A percentile compares a stretch with the other conserved stretches of the same genome.
Conservation (phyloP, 2,888 invertebrate species). For the Oxystoma pomonae region DNA sequence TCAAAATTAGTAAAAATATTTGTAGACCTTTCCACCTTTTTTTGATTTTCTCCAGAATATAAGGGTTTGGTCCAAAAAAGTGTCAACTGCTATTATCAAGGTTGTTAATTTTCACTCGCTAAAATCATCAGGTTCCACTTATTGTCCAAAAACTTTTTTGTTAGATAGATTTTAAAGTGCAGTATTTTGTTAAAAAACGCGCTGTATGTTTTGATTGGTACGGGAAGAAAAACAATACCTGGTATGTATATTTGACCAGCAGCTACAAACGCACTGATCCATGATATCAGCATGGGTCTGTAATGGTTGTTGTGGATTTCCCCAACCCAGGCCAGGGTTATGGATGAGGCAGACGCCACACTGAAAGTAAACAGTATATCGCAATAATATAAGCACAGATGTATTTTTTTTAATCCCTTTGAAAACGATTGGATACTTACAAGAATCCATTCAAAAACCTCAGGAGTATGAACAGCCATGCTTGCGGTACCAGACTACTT, state of each 20-base stretch:
- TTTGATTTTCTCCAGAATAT: too few relatives aligned
- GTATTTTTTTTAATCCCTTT: too few relatives aligned
- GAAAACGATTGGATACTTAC: conserved; percentile 43
- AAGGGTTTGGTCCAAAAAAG: too few relatives aligned
- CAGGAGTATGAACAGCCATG: conserved; percentile 51
- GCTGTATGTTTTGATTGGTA: too few relatives aligned
- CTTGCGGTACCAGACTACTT: conserved; percentile 51
- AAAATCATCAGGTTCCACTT: not conserved
- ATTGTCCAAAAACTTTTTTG: not conserved
- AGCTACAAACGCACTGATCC: conserved; percentile 45
- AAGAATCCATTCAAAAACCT: conserved; percentile 53
- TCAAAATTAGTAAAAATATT: too few relatives aligned
- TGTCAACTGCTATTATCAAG: too few relatives aligned
- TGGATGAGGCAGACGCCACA: conserved; percentile 49
- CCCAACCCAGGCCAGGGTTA: conserved; percentile 52
- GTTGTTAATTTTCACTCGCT: too few relatives aligned
- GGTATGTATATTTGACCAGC: conserved; percentile 43
- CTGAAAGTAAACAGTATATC: conserved; percentile 27
- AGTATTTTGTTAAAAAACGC: too few relatives aligned
- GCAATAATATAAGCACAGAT: not conserved
- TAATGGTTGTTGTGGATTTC: conserved; percentile 51
- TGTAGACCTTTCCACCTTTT: too few relatives aligned
- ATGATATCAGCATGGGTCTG: conserved; percentile 47
- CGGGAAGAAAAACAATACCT: conserved; percentile 19
- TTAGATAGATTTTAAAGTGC: too few relatives aligned